Conservation (phyloP, 2,888 invertebrate species). For the Pilophorus perplexus region DNA sequence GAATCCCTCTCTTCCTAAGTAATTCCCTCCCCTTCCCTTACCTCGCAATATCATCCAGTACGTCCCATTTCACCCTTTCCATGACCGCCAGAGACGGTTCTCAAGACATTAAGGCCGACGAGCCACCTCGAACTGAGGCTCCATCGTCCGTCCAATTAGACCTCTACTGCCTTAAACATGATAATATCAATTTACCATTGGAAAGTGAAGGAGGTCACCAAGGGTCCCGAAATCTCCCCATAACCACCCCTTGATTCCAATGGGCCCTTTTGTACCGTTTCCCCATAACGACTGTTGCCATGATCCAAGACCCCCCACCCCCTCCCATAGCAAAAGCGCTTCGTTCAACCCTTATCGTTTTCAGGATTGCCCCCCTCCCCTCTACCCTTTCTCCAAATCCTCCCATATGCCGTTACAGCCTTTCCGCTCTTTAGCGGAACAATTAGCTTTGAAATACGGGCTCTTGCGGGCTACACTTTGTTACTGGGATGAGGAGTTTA, state of each 20-base stretch:
- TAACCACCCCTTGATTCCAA: too few species aligned
- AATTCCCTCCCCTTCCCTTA: neutral
- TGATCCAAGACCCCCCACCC: too few species aligned
- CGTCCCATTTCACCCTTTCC: too few species aligned
- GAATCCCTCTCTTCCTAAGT: neutral
- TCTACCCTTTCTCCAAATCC: neutral
- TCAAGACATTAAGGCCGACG: neutral
- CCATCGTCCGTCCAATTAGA: constrained; percentile 9
- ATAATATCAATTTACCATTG: constrained; percentile 24
- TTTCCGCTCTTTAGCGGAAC: neutral
- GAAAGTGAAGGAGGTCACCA: neutral
- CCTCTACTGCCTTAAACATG: constrained; percentile 20
- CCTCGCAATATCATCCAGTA: too few species aligned
- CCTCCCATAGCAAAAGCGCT: too few species aligned
- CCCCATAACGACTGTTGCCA: neutral
- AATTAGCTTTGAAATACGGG: neutral
- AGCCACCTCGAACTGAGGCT: neutral
- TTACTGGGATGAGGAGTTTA: neutral
- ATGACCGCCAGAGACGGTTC: too few species aligned
- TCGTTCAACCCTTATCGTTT: too few species aligned
- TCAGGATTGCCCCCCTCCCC: too few species aligned
- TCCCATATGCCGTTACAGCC: neutral
- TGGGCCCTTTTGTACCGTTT: too few species aligned
- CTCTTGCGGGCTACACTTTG: neutral
- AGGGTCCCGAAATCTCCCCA: neutral